Conservation (phyloP, 2,113 vertebrate species). For the Corythoichthys haematopterus region DNA sequence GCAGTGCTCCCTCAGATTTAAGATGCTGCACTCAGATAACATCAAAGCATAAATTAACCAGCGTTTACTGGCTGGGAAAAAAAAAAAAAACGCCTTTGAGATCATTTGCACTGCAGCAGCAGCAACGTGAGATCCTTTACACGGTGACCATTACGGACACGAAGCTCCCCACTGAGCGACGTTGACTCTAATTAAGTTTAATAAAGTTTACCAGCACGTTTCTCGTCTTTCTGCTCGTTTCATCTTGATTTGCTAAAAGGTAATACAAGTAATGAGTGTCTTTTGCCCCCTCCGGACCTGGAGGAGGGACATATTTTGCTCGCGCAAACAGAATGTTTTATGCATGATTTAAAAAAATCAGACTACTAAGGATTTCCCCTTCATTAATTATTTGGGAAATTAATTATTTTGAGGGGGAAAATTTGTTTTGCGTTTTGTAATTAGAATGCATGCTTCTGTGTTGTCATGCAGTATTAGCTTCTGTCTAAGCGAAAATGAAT, state of each 20-base stretch:
- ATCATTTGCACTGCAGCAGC: constrained; percentile 62
- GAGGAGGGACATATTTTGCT: constrained; percentile 62
- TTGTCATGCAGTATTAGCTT: constrained; percentile 6
- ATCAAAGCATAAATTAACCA: constrained; percentile 75
- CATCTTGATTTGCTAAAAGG: constrained; percentile 71
- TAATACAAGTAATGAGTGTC: constrained; percentile 75
- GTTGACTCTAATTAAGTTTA: constrained; percentile 79
- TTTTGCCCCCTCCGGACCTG: constrained; percentile 46
- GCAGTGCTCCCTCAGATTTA: constrained; percentile 56
- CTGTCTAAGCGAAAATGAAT: constrained; percentile 18
- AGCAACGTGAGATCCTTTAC: constrained; percentile 34
- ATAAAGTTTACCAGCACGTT: constrained; percentile 71
- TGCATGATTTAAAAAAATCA: constrained; percentile 61
- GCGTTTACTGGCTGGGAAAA: constrained; percentile 58
- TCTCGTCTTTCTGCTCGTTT: constrained; percentile 68
- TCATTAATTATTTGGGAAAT: constrained; percentile 72
- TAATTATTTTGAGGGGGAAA: constrained; percentile 48
- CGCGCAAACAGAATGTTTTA: constrained; percentile 60
- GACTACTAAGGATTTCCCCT: constrained; percentile 47
- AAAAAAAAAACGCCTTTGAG: constrained; percentile 65
- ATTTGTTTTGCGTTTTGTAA: constrained; percentile 40
- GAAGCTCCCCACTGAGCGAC: constrained; percentile 60
- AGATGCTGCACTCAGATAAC: constrained; percentile 64
- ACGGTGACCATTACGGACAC: constrained; percentile 67
- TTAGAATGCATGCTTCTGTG: constrained; percentile 36